phyloP scores from a whole-genome alignment of 2,888 invertebrate species.

The Drosophila barbarae region DNA sequence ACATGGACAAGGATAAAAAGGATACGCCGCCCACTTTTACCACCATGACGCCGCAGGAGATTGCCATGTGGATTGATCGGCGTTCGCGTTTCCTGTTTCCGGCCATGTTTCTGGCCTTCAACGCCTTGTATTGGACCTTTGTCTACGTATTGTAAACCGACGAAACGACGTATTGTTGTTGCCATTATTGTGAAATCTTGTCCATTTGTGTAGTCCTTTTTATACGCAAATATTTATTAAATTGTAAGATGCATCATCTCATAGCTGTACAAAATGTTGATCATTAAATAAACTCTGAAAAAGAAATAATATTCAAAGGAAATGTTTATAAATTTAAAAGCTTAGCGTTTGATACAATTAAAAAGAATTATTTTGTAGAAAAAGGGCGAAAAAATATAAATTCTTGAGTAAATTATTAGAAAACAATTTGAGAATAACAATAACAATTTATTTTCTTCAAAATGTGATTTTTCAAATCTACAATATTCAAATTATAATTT shows the following conservation, averaged over 20 bases:
- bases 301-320: not conserved
- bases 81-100: constrained; percentile 73
- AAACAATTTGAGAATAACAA: not conserved
- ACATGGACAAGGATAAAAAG: constrained; percentile 68
- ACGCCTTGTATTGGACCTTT: constrained; percentile 76
- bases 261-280: constrained; percentile 62
- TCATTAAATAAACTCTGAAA: constrained; percentile 36
- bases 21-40: constrained; percentile 73
- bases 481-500: too few species aligned
- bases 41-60: constrained; percentile 77
- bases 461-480: too few species aligned
- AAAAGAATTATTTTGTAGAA: too few species aligned
- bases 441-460: not conserved
- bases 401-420: too few species aligned
- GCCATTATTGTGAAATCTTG: constrained; percentile 52
- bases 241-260: constrained; percentile 64
- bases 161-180: constrained; percentile 16
- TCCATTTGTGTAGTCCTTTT: constrained; percentile 51
- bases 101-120: constrained; percentile 74
- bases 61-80: constrained; percentile 77
- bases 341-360: too few species aligned
- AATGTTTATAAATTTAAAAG: not conserved
- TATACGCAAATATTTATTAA: constrained; percentile 59
- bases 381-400: too few species aligned
- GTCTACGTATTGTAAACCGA: constrained; percentile 69